Percentiles rank a stretch among this genome's conserved stretches.
Conservation (phyloP, 2,888 invertebrate species). For the Coleophora deauratella region DNA sequence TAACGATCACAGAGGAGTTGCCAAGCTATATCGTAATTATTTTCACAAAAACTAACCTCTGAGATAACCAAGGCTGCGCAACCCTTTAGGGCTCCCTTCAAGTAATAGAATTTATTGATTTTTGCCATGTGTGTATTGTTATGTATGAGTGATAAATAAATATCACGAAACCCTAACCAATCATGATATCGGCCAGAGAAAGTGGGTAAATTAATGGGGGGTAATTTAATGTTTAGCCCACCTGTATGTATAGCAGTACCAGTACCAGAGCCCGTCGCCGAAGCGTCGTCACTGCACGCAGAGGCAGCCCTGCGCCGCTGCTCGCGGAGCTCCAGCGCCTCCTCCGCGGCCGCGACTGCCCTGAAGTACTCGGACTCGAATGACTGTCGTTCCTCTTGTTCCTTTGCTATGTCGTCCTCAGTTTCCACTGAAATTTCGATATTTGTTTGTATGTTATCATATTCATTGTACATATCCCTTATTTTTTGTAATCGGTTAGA, state of each 20-base stretch:
- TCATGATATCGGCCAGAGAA: constrained; percentile 11
- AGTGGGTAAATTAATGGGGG: constrained; percentile 9
- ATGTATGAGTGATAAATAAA: constrained; percentile 12
- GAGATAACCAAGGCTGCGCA: constrained; percentile 9
- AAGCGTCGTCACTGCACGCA: not conserved
- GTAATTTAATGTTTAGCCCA: constrained; percentile 8
- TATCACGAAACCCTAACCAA: constrained; percentile 16
- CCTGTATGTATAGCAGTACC: constrained; percentile 1
- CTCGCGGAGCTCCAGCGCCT: constrained; percentile 1
- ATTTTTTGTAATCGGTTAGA: constrained; percentile 9
- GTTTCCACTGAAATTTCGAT: constrained; percentile 10
- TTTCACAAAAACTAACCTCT: constrained; percentile 9
- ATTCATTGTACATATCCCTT: constrained; percentile 9
- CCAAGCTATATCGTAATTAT: constrained; percentile 14
- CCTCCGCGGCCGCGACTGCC: constrained; percentile 7
- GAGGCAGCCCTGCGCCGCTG: not conserved
- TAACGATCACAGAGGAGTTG: constrained; percentile 11
- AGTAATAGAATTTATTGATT: constrained; percentile 14
- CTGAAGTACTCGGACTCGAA: constrained; percentile 11
- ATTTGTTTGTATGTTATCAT: constrained; percentile 8
- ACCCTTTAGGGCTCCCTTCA: constrained; percentile 8
- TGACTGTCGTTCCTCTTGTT: constrained; percentile 6
- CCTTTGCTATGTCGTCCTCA: constrained; percentile 4
- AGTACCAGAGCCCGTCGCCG: constrained; percentile 10
- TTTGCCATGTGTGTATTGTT: constrained; percentile 4